Evolutionary conservation across 2,888 invertebrate species (phyloP).

Genomic region (Arge pagana): DNA sequence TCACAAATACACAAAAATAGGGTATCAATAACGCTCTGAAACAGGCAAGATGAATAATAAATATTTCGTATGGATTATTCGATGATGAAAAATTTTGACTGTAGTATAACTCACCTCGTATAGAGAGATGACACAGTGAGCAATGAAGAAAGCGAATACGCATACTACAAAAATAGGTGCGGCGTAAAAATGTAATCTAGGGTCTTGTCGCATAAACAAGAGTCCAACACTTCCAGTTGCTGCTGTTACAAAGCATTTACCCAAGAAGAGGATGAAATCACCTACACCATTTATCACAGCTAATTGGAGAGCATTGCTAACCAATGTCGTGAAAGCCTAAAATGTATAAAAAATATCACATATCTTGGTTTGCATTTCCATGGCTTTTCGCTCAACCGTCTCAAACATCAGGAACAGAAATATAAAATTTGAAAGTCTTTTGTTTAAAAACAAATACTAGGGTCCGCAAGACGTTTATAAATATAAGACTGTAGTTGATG

Average conservation of each 20-base stretch:
- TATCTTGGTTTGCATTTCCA: too few species aligned
- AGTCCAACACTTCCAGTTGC: constrained; percentile 80
- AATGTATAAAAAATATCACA: constrained; percentile 40
- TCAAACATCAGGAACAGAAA: constrained; percentile 27
- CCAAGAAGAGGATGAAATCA: constrained; percentile 90
- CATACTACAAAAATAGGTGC: constrained; percentile 84
- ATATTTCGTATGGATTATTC: constrained; percentile 6
- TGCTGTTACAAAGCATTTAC: constrained; percentile 82
- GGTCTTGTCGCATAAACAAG: constrained; percentile 73
- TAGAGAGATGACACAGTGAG: constrained; percentile 89
- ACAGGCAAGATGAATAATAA: constrained; percentile 34
- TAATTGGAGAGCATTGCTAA: constrained; percentile 83
- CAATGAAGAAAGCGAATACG: constrained; percentile 88
- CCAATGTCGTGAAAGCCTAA: constrained; percentile 85
- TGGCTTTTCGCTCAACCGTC: too few species aligned
- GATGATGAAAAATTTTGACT: neutral
- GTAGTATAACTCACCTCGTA: constrained; percentile 76
- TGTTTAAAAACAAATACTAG: neutral
- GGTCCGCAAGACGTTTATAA: too few species aligned
- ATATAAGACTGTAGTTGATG: too few species aligned
- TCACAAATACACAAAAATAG: constrained; percentile 93
- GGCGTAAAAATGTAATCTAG: constrained; percentile 80
- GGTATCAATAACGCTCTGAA: constrained; percentile 92
- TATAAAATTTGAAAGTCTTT: constrained; percentile 19
- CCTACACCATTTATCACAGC: constrained; percentile 92